A percentile compares a stretch with the other conserved stretches of the same genome.
These are phyloP conservation scores for Microctonus hyperodae DNA, from an alignment of 2,888 invertebrate genomes.

Conservation along the genomic window DNA sequence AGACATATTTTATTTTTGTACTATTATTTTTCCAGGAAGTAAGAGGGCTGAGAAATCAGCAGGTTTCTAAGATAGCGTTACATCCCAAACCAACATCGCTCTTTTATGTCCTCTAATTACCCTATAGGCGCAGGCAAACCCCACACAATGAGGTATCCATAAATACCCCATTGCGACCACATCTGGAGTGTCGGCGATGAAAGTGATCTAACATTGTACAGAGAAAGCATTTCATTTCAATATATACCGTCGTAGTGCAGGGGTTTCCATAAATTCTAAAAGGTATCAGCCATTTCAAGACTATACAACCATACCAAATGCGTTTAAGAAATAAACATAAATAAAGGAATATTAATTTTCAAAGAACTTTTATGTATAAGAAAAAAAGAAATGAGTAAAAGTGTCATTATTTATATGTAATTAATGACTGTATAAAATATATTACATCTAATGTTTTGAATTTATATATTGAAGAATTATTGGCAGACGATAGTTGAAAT, in stretches of 20 bases:
- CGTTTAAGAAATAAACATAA: no score
- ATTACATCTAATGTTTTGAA: no score
- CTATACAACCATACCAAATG: no score
- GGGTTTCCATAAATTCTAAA: not conserved
- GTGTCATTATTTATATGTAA: no score
- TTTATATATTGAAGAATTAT: no score
- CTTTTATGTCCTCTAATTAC: slow-evolving; percentile 62
- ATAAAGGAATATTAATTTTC: no score
- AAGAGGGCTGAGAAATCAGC: slow-evolving; percentile 45
- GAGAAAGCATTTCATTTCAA: slow-evolving; percentile 35
- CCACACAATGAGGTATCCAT: slow-evolving; percentile 34
- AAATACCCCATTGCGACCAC: slow-evolving; percentile 37
- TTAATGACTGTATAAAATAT: no score
- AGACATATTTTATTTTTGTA: slow-evolving; percentile 41
- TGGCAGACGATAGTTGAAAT: not conserved
- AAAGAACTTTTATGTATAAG: no score
- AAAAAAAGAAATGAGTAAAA: no score
- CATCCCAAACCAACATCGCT: slow-evolving; percentile 37
- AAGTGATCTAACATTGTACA: slow-evolving; percentile 39
- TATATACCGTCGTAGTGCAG: slow-evolving; percentile 18
- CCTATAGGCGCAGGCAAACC: slow-evolving; percentile 50
- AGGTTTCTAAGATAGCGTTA: slow-evolving; percentile 50
- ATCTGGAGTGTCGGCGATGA: slow-evolving; percentile 43
- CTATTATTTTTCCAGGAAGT: slow-evolving; percentile 7
- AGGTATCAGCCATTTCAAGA: no score